phyloP scores from a whole-genome alignment of 2,113 vertebrate genomes.

The Mandrillus leucophaeus region DNA sequence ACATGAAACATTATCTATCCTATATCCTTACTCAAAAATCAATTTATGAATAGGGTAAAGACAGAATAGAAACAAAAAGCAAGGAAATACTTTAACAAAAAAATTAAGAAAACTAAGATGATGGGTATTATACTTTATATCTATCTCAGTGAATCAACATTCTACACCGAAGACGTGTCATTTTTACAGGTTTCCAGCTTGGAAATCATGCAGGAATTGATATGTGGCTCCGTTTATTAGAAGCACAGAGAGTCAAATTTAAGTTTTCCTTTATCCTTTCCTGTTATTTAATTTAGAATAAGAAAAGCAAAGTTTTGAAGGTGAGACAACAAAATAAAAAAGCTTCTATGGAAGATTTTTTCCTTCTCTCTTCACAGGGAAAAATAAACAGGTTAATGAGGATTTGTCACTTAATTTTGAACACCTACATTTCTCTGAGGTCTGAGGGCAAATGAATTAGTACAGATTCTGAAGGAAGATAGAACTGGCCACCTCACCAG shows the following conservation, averaged over 20 bases:
- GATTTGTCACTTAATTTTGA: neutral
- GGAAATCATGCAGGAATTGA: neutral
- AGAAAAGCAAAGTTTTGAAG: constrained; percentile 46
- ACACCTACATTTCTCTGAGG: neutral
- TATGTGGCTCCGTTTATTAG: neutral
- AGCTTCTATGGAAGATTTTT: neutral
- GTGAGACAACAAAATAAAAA: constrained; percentile 36
- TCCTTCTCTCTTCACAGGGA: neutral
- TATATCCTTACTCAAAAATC: constrained; percentile 30
- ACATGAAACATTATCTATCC: constrained; percentile 17
- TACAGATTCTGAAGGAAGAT: neutral
- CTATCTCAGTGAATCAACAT: neutral
- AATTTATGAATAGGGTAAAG: constrained; percentile 38
- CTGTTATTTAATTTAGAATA: constrained; percentile 51
- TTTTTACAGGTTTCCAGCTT: neutral
- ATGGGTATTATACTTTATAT: neutral
- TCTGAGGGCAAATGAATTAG: neutral
- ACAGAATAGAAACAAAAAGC: neutral
- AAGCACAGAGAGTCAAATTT: neutral
- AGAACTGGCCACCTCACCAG: neutral
- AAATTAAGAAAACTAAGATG: constrained; percentile 30
- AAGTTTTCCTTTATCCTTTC: constrained; percentile 18
- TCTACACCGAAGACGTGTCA: neutral
- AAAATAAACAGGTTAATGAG: constrained; percentile 25
- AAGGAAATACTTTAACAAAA: neutral